Conservation (phyloP, 2,888 invertebrate species). For the Melitaea athalia region DNA sequence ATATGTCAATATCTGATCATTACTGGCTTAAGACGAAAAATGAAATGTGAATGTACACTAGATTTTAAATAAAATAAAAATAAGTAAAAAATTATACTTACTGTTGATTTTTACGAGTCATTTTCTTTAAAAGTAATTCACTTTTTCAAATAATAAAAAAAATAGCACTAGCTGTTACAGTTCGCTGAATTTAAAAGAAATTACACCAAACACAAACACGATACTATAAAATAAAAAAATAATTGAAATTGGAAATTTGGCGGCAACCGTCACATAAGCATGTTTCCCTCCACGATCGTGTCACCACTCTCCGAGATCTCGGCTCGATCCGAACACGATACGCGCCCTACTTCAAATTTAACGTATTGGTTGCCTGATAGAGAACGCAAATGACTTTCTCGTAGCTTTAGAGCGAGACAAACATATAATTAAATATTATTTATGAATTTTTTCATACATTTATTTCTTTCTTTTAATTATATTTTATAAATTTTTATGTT, state of each 20-base stretch:
- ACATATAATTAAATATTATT: neutral
- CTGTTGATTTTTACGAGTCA: slow-evolving; percentile 46
- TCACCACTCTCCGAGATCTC: slow-evolving; percentile 77
- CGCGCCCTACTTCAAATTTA: slow-evolving; percentile 77
- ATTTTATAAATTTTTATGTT: neutral
- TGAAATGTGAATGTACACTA: neutral
- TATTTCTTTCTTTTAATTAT: neutral
- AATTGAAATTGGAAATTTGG: slow-evolving; percentile 63
- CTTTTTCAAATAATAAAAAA: slow-evolving; percentile 13
- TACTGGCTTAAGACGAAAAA: too few relatives aligned
- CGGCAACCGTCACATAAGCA: slow-evolving; percentile 77
- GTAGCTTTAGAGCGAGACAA: slow-evolving; percentile 27
- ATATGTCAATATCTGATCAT: too few relatives aligned
- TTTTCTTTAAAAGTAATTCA: slow-evolving; percentile 33
- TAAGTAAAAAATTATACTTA: slow-evolving; percentile 51
- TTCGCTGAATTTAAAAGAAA: slow-evolving; percentile 29
- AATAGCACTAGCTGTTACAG: slow-evolving; percentile 40
- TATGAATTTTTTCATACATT: neutral
- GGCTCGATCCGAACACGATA: slow-evolving; percentile 69
- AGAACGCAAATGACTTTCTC: slow-evolving; percentile 49
- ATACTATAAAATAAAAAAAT: slow-evolving; percentile 48
- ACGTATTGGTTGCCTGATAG: slow-evolving; percentile 63
- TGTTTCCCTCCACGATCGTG: slow-evolving; percentile 74
- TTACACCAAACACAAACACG: slow-evolving; percentile 57
- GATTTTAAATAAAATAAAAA: neutral